Evolutionary conservation across 2,888 invertebrate species (phyloP).

Genomic region (Megalurothrips usitatus): DNA sequence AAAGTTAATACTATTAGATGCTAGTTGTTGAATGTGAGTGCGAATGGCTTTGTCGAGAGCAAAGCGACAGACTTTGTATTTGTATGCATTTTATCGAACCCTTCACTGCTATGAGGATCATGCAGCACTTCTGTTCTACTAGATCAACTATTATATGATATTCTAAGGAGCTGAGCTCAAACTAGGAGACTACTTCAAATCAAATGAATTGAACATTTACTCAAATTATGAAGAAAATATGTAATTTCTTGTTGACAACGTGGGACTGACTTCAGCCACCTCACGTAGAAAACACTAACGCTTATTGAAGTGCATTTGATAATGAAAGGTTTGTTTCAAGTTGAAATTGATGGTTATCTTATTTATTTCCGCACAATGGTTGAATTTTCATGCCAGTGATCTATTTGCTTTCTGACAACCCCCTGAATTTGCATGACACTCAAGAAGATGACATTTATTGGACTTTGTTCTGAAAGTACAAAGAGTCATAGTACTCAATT

Average conservation of each 20-base stretch:
- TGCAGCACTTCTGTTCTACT: slow-evolving; percentile 20
- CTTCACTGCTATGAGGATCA: slow-evolving; percentile 24
- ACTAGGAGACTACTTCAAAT: slow-evolving; percentile 24
- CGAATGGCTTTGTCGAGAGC: not conserved
- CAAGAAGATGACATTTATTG: not conserved
- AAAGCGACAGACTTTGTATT: slow-evolving; percentile 17
- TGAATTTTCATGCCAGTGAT: not conserved
- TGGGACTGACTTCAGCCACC: not conserved
- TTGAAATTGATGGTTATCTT: not conserved
- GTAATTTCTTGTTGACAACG: slow-evolving; percentile 5
- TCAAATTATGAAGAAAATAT: slow-evolving; percentile 7
- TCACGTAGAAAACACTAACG: slow-evolving; percentile 16
- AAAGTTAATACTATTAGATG: slow-evolving; percentile 15
- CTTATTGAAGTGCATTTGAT: not conserved
- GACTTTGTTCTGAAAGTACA: slow-evolving; percentile 26
- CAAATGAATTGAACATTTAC: slow-evolving; percentile 25
- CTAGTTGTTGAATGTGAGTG: slow-evolving; percentile 17
- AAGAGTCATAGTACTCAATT: slow-evolving; percentile 22
- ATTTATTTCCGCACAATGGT: slow-evolving; percentile 13
- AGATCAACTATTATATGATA: slow-evolving; percentile 21
- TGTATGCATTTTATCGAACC: slow-evolving; percentile 18
- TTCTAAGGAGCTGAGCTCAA: slow-evolving; percentile 22
- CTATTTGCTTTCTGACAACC: not conserved
- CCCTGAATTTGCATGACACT: not conserved
- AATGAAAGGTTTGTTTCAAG: not conserved